Evolutionary conservation across 2,888 invertebrate genomes (phyloP), one percentile per base, ranked within the genome.

Genomic region (Hydroisotoma schaefferi): DNA sequence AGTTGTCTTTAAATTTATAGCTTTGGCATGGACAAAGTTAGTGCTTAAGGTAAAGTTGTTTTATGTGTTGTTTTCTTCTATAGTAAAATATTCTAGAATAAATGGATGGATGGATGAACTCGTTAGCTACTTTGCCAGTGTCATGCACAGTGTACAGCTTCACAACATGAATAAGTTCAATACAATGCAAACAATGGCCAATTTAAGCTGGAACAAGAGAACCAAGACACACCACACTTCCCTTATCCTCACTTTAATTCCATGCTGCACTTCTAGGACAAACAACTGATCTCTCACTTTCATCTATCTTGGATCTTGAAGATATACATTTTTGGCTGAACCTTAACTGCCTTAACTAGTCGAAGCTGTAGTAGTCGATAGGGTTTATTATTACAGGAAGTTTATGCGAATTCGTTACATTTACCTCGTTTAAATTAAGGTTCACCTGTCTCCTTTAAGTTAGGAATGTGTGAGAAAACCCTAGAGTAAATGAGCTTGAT

Each of bases 131-230:
- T 40, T 40, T 20, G n/a, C n/a, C n/a, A n/a, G n/a, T 40, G 40
- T 40, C 40, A 40, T 40, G 40, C 20, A 18, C 40, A 40, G n/a
- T n/a, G n/a, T n/a, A n/a, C n/a, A n/a, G n/a, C n/a, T n/a, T n/a
- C n/a, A n/a, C n/a, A n/a, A n/a, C n/a, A n/a, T n/a, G n/a, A n/a
- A n/a, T n/a, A n/a, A n/a, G n/a, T n/a, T n/a, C n/a, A n/a, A n/a
- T n/a, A n/a, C 40, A 40, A 40, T 40, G n/a, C 40, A 40, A 40
- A 40, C 40, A 40, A 40, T 40, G 40, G n/a, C 40, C 40, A 40
- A 40, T 40, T 40, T 40, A 40, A 40, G 40, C 40, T 15, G 15
- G n/a, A 40, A 40, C 40, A 18, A 15, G 15, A 15, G 40, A 40
- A 18, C n/a, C 40, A 4, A 40, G 40, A 40, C 40, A 40, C 40